A percentile compares a stretch with the other conserved stretches of the same genome.
phyloP scores from a whole-genome alignment of 2,113 vertebrate genomes.

The Callipepla californica region DNA sequence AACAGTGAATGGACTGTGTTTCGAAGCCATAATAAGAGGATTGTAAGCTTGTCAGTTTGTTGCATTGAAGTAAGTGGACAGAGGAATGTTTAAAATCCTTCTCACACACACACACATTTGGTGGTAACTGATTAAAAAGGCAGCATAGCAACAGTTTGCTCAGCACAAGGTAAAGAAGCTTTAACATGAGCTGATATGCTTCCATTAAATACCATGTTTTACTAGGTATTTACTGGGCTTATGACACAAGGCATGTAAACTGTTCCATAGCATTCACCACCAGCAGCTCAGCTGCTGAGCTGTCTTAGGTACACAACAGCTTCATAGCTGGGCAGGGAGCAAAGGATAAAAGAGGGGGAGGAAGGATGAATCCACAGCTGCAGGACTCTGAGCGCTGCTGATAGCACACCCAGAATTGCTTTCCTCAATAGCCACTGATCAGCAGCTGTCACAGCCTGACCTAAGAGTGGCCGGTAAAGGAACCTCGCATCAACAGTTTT shows the following conservation, averaged over 20 bases:
- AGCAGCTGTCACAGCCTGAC: background rate
- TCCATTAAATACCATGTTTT: conserved; percentile 58
- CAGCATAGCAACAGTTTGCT: conserved; percentile 15
- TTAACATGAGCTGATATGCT: conserved; percentile 42
- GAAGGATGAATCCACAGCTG: background rate
- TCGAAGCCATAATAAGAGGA: conserved; percentile 24
- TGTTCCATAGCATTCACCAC: background rate
- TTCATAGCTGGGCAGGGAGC: background rate
- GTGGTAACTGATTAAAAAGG: conserved; percentile 67
- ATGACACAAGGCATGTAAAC: conserved; percentile 38
- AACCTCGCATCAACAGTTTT: background rate
- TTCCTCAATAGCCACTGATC: background rate
- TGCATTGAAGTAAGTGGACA: conserved; percentile 46
- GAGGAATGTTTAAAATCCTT: conserved; percentile 48
- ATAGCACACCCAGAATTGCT: background rate
- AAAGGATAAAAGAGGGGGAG: background rate
- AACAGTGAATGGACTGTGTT: conserved; percentile 15
- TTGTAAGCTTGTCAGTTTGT: conserved; percentile 31
- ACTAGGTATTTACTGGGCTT: conserved; percentile 58
- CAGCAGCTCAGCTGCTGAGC: conserved; percentile 36
- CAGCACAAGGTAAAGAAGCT: conserved; percentile 49
- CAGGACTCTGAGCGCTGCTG: background rate
- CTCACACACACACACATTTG: conserved; percentile 38
- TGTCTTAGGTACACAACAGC: background rate
- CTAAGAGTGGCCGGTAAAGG: background rate